phyloP scores from a whole-genome alignment of 1,140 invertebrate species.

The Lordiphosa collinella region DNA sequence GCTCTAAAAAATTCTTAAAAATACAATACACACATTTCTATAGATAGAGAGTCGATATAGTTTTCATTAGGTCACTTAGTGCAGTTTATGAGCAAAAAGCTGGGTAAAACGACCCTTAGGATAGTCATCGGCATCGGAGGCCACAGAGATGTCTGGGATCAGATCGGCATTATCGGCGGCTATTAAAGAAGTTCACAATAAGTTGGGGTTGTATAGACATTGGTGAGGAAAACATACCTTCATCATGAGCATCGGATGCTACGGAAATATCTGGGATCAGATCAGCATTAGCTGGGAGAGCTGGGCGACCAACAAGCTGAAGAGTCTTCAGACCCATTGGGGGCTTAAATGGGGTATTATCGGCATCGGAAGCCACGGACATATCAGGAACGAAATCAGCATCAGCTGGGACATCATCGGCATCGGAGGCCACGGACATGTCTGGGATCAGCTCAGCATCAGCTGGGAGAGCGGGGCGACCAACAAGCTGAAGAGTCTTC shows the following conservation, averaged over 20 bases:
- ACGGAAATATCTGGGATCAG: slow-evolving; percentile 4
- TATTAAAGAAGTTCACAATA: no score
- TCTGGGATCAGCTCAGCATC: slow-evolving; percentile 5
- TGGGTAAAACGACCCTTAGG: not conserved
- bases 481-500: slow-evolving; percentile 8
- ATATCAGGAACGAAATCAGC: slow-evolving; percentile 18
- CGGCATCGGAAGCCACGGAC: slow-evolving; percentile 19
- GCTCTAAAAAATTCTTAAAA: slow-evolving; percentile 30
- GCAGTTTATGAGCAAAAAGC: not conserved
- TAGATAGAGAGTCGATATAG: no score
- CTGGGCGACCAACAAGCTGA: no score
- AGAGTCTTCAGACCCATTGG: no score
- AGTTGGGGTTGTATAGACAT: slow-evolving; percentile 11
- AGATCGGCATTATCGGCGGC: no score
- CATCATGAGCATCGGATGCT: no score
- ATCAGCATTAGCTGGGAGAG: no score
- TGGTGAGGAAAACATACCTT: no score
- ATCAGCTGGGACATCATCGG: no score
- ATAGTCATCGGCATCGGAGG: not conserved
- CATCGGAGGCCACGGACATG: slow-evolving; percentile 3
- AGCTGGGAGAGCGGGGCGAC: no score
- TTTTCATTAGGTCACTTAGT: not conserved
- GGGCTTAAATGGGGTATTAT: not conserved
- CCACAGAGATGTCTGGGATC: slow-evolving; percentile 5
- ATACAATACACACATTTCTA: slow-evolving; percentile 34